phyloP scores from a whole-genome alignment of 2,113 vertebrate species.

The Puma concolor region DNA sequence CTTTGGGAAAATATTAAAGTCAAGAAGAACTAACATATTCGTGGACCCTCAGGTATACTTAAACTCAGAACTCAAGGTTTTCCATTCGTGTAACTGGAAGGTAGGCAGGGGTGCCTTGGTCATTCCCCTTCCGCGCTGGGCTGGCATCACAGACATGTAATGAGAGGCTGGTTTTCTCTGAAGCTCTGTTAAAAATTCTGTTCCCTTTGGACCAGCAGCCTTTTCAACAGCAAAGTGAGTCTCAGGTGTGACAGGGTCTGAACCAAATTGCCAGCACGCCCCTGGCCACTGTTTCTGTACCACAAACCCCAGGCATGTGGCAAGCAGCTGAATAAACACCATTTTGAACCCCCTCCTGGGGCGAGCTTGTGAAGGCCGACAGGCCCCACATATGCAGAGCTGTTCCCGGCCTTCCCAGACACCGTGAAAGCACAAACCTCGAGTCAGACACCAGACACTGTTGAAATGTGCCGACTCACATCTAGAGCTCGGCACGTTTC shows the following conservation, averaged over 20 bases:
- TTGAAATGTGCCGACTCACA: no score
- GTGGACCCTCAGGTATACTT: not conserved
- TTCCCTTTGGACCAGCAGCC: not conserved
- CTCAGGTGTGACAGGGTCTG: not conserved
- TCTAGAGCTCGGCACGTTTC: no score
- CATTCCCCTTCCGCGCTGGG: not conserved
- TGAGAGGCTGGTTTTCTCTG: not conserved
- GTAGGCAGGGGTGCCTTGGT: no score
- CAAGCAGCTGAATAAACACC: not conserved
- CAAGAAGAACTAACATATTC: not conserved
- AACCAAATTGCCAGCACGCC: not conserved
- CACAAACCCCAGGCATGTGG: not conserved
- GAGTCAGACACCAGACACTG: no score
- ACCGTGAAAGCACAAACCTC: not conserved
- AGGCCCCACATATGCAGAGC: not conserved
- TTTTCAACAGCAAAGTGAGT: not conserved
- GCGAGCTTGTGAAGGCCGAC: not conserved
- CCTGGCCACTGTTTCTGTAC: not conserved
- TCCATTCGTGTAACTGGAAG: not conserved
- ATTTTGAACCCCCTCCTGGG: not conserved
- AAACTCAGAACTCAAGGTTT: not conserved
- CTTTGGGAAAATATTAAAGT: not conserved
- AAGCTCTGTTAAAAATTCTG: not conserved
- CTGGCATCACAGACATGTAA: not conserved
- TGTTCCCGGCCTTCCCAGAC: not conserved